Evolutionary conservation across 2,113 vertebrate species (phyloP).

Genomic region (Heterotis niloticus): DNA sequence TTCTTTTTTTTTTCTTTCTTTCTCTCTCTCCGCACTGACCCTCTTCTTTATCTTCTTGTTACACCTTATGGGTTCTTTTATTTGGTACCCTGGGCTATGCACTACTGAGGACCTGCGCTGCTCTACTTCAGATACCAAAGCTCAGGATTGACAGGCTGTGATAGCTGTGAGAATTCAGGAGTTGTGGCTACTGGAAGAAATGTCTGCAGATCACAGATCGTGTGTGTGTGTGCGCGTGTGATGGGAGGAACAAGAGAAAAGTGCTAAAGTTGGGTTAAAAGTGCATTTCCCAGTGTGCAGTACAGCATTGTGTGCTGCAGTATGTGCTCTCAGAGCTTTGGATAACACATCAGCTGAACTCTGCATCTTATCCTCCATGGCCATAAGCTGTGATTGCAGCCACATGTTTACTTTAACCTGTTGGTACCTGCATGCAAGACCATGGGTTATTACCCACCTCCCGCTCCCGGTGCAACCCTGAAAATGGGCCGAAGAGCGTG

Average conservation of each 20-base stretch:
- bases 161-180: constrained; percentile 24
- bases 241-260: neutral
- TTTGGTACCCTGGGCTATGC: constrained; percentile 26
- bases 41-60: neutral
- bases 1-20: neutral
- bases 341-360: neutral
- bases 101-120: constrained; percentile 31
- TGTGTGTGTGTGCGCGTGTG: neutral
- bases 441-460: neutral
- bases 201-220: constrained; percentile 1
- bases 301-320: neutral
- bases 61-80: constrained; percentile 20
- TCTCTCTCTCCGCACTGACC: neutral
- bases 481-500: neutral
- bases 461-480: no score
- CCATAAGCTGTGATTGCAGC: no score
- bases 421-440: neutral
- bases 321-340: neutral
- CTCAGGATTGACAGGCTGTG: constrained; percentile 25
- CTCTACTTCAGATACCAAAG: constrained; percentile 24
- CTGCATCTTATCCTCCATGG: neutral
- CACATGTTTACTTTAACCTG: neutral
- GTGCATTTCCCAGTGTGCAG: neutral
- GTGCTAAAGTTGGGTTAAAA: constrained; percentile 1
- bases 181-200: neutral